These are phyloP conservation scores for Daptonema setosum DNA, from an alignment of 2,888 invertebrate species.

Conservation along the genomic window DNA sequence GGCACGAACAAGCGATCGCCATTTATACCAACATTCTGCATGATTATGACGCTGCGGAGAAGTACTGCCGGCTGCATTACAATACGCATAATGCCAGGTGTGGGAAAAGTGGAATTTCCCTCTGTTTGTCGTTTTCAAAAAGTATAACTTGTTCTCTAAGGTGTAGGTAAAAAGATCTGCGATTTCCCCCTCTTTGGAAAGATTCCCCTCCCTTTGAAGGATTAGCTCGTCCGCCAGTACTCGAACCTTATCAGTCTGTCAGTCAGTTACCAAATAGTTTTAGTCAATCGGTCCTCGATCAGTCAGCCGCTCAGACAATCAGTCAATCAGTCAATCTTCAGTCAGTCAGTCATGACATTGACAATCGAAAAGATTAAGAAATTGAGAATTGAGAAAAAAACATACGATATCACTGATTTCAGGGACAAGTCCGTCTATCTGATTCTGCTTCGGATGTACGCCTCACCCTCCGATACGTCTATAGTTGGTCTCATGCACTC, in stretches of 20 bases:
- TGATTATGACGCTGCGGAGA: slow-evolving; percentile 56
- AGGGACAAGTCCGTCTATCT: slow-evolving; percentile 43
- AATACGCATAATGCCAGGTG: slow-evolving; percentile 14
- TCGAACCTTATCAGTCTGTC: too few relatives aligned
- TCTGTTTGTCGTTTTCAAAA: neutral
- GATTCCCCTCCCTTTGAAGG: too few relatives aligned
- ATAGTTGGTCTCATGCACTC: slow-evolving; percentile 31
- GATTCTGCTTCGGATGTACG: slow-evolving; percentile 40
- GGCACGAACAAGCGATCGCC: slow-evolving; percentile 72
- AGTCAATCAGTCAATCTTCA: too few relatives aligned
- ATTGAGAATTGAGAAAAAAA: too few relatives aligned
- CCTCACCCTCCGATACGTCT: slow-evolving; percentile 36
- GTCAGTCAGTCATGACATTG: too few relatives aligned
- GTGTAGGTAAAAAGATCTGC: neutral
- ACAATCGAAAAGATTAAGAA: too few relatives aligned
- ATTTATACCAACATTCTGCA: slow-evolving; percentile 71
- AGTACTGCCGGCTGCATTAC: slow-evolving; percentile 43
- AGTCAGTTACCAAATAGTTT: too few relatives aligned
- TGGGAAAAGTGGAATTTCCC: neutral
- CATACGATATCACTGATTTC: too few relatives aligned
- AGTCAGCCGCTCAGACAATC: too few relatives aligned
- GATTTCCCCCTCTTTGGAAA: neutral
- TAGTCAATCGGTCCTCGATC: too few relatives aligned
- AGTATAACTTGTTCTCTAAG: neutral
- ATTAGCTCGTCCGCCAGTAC: too few relatives aligned